phyloP scores from a whole-genome alignment of 2,888 invertebrate genomes.

The Pollenia amentaria region DNA sequence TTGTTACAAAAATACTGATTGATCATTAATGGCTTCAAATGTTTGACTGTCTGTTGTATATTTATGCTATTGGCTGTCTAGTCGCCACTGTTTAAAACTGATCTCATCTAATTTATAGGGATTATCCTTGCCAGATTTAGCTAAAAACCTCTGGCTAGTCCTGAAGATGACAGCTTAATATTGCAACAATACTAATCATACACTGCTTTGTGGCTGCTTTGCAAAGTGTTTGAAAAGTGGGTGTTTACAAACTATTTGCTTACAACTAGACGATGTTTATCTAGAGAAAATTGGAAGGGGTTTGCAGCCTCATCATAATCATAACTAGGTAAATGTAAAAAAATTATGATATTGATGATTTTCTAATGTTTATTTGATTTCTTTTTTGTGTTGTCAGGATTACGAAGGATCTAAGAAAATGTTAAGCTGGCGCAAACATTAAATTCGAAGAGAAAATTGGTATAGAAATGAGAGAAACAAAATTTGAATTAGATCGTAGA shows the following conservation, averaged over 20 bases:
- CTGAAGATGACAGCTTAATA: slow-evolving; percentile 38
- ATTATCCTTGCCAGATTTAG: slow-evolving; percentile 54
- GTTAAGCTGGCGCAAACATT: slow-evolving; percentile 26
- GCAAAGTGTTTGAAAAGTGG: slow-evolving; percentile 51
- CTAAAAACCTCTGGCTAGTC: not conserved
- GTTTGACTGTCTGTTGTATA: not conserved
- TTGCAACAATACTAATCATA: not conserved
- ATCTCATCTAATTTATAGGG: slow-evolving; percentile 62
- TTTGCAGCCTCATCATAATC: not conserved
- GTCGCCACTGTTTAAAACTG: slow-evolving; percentile 61
- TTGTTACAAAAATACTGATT: slow-evolving; percentile 40
- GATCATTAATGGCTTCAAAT: slow-evolving; percentile 20
- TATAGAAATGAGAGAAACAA: not conserved
- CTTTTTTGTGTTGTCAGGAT: slow-evolving; percentile 46
- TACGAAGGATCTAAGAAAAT: slow-evolving; percentile 19
- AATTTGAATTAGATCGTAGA: not conserved
- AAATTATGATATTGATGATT: slow-evolving; percentile 17
- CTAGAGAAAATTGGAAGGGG: slow-evolving; percentile 32
- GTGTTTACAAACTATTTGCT: slow-evolving; percentile 48
- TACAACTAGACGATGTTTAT: slow-evolving; percentile 56
- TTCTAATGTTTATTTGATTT: slow-evolving; percentile 63
- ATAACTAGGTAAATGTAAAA: not conserved
- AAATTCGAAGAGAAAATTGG: not conserved
- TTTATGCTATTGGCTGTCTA: slow-evolving; percentile 28
- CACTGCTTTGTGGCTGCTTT: not conserved